phyloP scores from a whole-genome alignment of 92 coral and sea anemone species.

The Phenganax subtilis region DNA sequence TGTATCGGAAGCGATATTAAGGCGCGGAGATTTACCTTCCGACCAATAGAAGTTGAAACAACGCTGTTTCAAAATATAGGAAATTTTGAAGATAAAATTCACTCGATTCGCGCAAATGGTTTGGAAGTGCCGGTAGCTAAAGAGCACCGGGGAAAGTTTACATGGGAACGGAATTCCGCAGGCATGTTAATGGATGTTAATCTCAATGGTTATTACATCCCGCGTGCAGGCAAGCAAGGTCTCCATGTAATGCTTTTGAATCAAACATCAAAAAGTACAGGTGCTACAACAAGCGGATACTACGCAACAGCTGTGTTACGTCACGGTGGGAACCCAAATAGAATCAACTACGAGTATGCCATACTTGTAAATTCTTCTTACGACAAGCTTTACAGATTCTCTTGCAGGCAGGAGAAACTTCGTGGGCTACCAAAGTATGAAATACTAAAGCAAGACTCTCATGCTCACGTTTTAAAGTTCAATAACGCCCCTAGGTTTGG shows the following conservation, averaged over 20 bases:
- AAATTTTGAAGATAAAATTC: not conserved
- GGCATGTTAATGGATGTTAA: constrained; percentile 48
- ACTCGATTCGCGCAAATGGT: constrained; percentile 38
- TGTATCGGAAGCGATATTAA: constrained; percentile 57
- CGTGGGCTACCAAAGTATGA: constrained; percentile 17
- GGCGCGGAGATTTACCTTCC: not conserved
- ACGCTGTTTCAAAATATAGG: constrained; percentile 72
- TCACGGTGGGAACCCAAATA: constrained; percentile 39
- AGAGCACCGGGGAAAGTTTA: not conserved
- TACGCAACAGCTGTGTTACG: constrained; percentile 62
- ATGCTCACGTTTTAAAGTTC: constrained; percentile 61
- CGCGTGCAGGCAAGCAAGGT: constrained; percentile 17
- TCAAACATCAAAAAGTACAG: constrained; percentile 44
- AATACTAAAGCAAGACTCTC: constrained; percentile 29
- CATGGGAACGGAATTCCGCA: constrained; percentile 18
- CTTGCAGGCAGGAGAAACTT: constrained; percentile 37
- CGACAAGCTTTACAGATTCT: constrained; percentile 13
- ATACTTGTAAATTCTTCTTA: constrained; percentile 43
- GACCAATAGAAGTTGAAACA: constrained; percentile 43
- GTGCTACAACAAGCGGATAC: constrained; percentile 11
- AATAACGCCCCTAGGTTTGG: constrained; percentile 41
- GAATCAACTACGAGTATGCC: constrained; percentile 49
- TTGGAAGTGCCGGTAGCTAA: not conserved
- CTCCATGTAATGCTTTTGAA: constrained; percentile 31
- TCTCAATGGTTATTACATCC: constrained; percentile 50